Conservation (phyloP, 2,888 invertebrate species). For the Scaptomyza polygonia region DNA sequence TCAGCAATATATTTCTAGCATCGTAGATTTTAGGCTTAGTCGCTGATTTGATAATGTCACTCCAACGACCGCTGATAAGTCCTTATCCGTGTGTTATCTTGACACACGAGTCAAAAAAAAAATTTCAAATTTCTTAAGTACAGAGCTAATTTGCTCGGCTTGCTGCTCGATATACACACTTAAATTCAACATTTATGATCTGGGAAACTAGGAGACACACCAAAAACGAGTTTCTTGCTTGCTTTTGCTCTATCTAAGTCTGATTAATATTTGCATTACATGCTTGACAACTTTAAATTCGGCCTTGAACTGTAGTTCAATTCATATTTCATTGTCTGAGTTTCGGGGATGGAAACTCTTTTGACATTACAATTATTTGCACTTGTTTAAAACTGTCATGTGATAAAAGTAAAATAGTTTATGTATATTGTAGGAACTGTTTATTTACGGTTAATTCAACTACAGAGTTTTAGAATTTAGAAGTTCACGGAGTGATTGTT, state of each 20-base stretch:
- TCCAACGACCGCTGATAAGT: conserved; percentile 50
- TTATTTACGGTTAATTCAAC: not conserved
- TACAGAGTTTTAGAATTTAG: not conserved
- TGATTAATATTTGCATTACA: conserved; percentile 36
- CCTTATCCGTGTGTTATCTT: conserved; percentile 61
- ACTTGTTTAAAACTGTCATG: conserved; percentile 55
- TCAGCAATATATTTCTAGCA: conserved; percentile 51
- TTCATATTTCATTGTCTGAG: conserved; percentile 30
- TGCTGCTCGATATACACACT: conserved; percentile 13
- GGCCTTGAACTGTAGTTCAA: conserved; percentile 70
- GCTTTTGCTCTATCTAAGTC: conserved; percentile 7
- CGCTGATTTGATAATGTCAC: conserved; percentile 71
- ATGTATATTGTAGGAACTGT: not conserved
- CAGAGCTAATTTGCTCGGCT: not conserved
- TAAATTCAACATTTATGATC: conserved; percentile 51
- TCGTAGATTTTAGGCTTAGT: conserved; percentile 71
- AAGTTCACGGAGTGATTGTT: too few relatives aligned
- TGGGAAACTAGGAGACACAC: conserved; percentile 5
- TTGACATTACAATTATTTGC: conserved; percentile 36
- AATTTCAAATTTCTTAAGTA: conserved; percentile 26
- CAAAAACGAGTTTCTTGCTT: not conserved
- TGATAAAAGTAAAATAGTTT: conserved; percentile 19
- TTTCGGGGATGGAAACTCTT: conserved; percentile 6
- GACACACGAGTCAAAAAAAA: conserved; percentile 37
- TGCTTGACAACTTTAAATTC: conserved; percentile 6